phyloP scores from a whole-genome alignment of 2,113 vertebrate species.

The Platysteira castanea region DNA sequence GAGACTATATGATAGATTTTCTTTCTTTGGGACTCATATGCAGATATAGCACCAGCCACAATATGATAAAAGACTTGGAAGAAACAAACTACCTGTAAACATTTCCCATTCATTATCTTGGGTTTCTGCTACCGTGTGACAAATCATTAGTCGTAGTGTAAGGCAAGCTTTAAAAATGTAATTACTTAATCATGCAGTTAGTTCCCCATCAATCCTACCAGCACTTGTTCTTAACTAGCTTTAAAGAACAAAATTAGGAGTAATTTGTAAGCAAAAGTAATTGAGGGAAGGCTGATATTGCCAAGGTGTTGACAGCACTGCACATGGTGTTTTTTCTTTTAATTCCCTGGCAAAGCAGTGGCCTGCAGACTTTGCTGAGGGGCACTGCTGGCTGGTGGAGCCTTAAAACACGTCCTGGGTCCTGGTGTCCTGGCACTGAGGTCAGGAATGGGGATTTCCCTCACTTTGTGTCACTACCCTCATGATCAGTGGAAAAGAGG shows the following conservation, averaged over 20 bases:
- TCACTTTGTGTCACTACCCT: background rate
- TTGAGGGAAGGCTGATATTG: slow-evolving; percentile 76
- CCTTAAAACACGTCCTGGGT: accelerated
- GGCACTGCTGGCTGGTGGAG: background rate
- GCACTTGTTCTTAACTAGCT: slow-evolving; percentile 80
- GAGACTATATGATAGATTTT: slow-evolving; percentile 27
- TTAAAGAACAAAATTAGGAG: slow-evolving; percentile 81
- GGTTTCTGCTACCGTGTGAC: slow-evolving; percentile 70
- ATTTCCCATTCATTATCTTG: slow-evolving; percentile 77
- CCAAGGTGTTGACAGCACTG: slow-evolving; percentile 76
- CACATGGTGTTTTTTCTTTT: slow-evolving; percentile 62
- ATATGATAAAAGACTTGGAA: slow-evolving; percentile 63
- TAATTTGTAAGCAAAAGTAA: slow-evolving; percentile 84
- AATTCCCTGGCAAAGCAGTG: slow-evolving; percentile 16
- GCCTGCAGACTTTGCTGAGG: slow-evolving; percentile 29
- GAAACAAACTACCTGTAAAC: slow-evolving; percentile 67
- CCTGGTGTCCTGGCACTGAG: background rate
- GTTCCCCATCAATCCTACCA: slow-evolving; percentile 77
- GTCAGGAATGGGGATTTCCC: background rate
- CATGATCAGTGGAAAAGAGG: background rate
- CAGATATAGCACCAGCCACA: background rate
- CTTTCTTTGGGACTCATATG: background rate
- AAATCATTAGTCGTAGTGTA: slow-evolving; percentile 75
- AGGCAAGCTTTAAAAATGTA: slow-evolving; percentile 80
- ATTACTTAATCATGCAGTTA: slow-evolving; percentile 84